A percentile compares a stretch with the other conserved stretches of the same genome.
phyloP scores from a whole-genome alignment of 2,797 vertebrate species.

The Manis pentadactyla region DNA sequence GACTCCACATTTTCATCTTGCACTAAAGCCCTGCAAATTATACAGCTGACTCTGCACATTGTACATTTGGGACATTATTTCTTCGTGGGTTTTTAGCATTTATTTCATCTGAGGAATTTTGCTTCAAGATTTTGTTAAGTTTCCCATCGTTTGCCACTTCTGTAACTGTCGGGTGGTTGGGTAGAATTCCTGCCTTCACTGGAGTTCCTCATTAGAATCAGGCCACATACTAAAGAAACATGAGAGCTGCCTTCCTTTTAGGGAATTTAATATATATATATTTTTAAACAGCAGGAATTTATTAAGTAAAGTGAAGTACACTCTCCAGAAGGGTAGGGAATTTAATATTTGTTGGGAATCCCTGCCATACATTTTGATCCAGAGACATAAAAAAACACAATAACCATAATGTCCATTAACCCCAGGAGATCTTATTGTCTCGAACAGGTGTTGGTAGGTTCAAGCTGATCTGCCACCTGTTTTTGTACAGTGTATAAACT shows the following conservation, averaged over 20 bases:
- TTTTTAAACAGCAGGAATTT: no score
- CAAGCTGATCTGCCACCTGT: not conserved
- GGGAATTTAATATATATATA: not conserved
- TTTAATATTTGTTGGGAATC: not conserved
- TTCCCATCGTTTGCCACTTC: not conserved
- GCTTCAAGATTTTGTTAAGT: not conserved
- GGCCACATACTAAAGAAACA: not conserved
- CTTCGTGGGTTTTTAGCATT: not conserved
- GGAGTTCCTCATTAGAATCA: not conserved
- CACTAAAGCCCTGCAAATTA: not conserved
- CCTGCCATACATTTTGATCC: not conserved
- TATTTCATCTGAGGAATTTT: not conserved
- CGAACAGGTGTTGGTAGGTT: not conserved
- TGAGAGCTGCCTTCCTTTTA: slow-evolving; percentile 50
- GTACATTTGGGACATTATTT: not conserved
- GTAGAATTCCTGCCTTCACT: not conserved
- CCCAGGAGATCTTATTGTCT: not conserved
- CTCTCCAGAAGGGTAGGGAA: not conserved
- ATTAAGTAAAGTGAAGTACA: no score
- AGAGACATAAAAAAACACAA: not conserved
- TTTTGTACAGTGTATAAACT: not conserved
- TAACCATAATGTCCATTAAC: not conserved
- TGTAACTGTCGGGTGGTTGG: not conserved
- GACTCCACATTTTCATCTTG: not conserved
- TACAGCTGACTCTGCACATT: not conserved